Conservation (phyloP, 1,140 invertebrate genomes). For the Caenorhabditis remanei region DNA sequence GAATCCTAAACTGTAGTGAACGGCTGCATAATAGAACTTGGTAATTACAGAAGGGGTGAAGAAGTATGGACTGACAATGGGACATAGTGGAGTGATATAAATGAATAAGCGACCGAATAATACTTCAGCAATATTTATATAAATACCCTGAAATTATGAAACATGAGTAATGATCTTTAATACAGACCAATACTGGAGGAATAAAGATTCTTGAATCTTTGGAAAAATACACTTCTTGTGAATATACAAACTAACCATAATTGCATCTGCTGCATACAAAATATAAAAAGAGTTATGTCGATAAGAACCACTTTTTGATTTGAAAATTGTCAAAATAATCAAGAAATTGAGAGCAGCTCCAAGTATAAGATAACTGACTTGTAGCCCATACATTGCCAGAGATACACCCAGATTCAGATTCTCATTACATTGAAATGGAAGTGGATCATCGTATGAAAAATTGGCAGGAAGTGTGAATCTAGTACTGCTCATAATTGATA, state of each 20-base stretch:
- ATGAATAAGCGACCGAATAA: not conserved
- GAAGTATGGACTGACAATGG: slow-evolving; percentile 14
- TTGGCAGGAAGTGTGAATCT: not conserved
- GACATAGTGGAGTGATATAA: slow-evolving; percentile 18
- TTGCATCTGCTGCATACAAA: not conserved
- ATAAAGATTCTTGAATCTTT: no score
- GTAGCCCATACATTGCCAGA: slow-evolving; percentile 28
- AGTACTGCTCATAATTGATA: not conserved
- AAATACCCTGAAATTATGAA: slow-evolving; percentile 6
- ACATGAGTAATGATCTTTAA: not conserved
- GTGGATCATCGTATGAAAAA: slow-evolving; percentile 25
- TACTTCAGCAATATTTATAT: slow-evolving; percentile 17
- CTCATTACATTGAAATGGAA: slow-evolving; percentile 25
- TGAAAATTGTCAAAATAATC: not conserved
- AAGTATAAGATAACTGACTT: slow-evolving; percentile 16
- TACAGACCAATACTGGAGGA: no score
- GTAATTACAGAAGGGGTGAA: not conserved
- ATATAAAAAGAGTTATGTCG: slow-evolving; percentile 26
- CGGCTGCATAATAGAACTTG: not conserved
- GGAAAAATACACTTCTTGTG: not conserved
- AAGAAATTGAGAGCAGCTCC: slow-evolving; percentile 13
- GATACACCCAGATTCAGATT: not conserved
- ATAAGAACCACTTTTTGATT: not conserved
- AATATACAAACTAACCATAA: not conserved
- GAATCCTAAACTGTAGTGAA: slow-evolving; percentile 31